Evolutionary conservation across 1,140 invertebrate species (phyloP).

Genomic region (Drosophila cardini): DNA sequence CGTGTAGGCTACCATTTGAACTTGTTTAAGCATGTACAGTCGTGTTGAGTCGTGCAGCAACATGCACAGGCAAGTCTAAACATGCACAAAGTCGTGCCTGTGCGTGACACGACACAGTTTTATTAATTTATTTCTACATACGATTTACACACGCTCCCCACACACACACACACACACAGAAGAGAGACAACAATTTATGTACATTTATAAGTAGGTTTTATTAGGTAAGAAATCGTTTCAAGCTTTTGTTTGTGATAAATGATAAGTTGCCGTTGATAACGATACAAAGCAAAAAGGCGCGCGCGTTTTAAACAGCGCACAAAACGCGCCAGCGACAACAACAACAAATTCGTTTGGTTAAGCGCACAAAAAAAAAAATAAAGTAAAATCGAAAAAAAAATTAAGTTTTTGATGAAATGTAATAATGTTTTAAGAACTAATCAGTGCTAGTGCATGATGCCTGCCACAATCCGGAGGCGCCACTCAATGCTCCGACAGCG

Average conservation of each 20-base stretch:
- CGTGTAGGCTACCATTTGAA: too few species aligned
- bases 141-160: neutral
- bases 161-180: neutral
- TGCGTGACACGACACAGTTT: neutral
- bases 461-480: neutral
- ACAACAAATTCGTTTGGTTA: neutral
- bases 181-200: conserved; percentile 50
- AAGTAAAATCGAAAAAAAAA: neutral
- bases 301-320: neutral
- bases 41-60: neutral
- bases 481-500: conserved; percentile 45
- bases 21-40: neutral
- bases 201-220: conserved; percentile 74
- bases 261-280: conserved; percentile 20
- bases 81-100: neutral
- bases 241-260: conserved; percentile 16
- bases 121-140: neutral
- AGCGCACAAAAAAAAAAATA: conserved; percentile 28
- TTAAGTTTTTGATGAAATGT: conserved; percentile 42
- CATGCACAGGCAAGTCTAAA: neutral
- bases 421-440: conserved; percentile 70
- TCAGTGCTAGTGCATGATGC: conserved; percentile 63
- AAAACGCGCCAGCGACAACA: neutral
- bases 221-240: conserved; percentile 71
- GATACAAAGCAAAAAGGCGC: neutral